A percentile compares a stretch with the other conserved stretches of the same genome.
These are phyloP conservation scores for Gymnopithys bicolor DNA, from an alignment of 2,797 vertebrate genomes.

Conservation along the genomic window DNA sequence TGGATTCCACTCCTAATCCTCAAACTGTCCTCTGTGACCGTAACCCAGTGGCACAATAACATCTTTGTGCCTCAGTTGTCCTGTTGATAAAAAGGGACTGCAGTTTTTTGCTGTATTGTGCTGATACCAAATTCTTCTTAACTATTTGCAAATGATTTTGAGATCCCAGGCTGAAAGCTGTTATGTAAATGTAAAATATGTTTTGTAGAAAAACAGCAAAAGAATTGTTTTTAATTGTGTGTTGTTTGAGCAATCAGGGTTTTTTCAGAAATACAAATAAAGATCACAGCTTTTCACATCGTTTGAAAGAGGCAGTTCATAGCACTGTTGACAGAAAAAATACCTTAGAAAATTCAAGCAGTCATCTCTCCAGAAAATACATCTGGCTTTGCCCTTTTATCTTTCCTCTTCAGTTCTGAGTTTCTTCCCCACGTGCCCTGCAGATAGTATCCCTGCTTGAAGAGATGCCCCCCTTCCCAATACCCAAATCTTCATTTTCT, in stretches of 20 bases:
- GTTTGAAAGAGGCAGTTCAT: constrained; percentile 15
- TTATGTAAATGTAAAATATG: not conserved
- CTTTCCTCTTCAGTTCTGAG: not conserved
- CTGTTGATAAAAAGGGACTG: not conserved
- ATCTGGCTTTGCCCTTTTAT: constrained; percentile 21
- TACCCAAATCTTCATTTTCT: constrained; percentile 5
- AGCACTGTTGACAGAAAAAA: constrained; percentile 4
- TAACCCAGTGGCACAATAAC: rapidly evolving
- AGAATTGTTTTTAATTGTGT: not conserved
- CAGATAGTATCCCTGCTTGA: not conserved
- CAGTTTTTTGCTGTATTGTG: not conserved
- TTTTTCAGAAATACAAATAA: constrained; percentile 11
- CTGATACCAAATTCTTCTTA: not conserved
- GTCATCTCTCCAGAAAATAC: not conserved
- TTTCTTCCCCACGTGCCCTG: not conserved
- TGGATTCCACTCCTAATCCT: not conserved
- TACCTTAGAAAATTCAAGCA: not conserved
- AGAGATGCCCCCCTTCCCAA: not conserved
- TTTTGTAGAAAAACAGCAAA: not conserved
- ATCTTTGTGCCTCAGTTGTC: not conserved
- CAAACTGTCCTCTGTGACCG: not conserved
- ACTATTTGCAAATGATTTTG: not conserved
- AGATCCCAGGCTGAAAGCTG: not conserved
- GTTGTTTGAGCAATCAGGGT: not conserved
- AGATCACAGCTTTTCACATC: constrained; percentile 20